Evolutionary conservation across 2,113 vertebrate genomes (phyloP).

Genomic region (Sitta europaea): DNA sequence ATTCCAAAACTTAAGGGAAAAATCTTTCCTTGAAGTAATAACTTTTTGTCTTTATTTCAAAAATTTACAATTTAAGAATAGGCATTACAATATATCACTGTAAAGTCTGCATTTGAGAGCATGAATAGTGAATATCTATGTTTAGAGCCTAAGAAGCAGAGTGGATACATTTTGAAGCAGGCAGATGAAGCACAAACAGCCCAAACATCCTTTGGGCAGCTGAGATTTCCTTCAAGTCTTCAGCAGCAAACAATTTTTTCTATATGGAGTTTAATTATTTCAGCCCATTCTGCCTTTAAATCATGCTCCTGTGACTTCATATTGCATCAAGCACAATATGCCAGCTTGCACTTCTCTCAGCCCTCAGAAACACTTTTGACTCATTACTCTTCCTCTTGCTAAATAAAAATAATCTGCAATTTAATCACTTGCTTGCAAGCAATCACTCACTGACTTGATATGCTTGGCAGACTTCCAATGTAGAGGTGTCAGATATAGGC

Average conservation of each 20-base stretch:
- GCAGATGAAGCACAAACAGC: neutral
- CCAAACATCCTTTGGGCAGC: neutral
- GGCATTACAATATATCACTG: neutral
- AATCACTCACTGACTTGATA: neutral
- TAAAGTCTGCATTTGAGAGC: neutral
- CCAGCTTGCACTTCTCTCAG: neutral
- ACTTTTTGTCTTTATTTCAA: neutral
- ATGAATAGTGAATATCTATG: neutral
- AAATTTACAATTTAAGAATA: neutral
- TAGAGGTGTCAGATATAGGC: neutral
- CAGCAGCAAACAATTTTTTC: neutral
- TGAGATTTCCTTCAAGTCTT: neutral
- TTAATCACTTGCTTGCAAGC: constrained; percentile 3
- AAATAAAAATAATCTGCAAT: constrained; percentile 22
- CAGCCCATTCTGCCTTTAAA: neutral
- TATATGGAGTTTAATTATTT: neutral
- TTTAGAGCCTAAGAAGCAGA: neutral
- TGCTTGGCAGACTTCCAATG: neutral
- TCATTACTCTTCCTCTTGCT: neutral
- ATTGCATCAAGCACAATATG: neutral
- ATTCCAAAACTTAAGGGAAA: neutral
- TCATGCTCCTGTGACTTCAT: neutral
- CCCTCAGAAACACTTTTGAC: neutral
- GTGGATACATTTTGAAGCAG: neutral
- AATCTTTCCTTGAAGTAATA: neutral